Conservation (phyloP, 2,113 vertebrate species). For the Colaptes auratus region DNA sequence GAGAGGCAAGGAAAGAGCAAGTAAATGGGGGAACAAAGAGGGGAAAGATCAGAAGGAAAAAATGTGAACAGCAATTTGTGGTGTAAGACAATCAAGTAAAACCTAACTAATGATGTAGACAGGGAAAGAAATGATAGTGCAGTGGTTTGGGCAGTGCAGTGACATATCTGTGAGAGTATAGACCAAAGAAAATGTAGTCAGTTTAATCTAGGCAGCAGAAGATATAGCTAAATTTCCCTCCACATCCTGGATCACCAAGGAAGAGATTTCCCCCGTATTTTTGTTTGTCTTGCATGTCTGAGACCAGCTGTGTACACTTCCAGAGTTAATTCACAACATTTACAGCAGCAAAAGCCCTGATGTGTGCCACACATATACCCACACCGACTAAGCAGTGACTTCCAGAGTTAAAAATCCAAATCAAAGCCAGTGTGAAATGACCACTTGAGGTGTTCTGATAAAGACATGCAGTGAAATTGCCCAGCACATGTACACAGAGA, state of each 20-base stretch:
- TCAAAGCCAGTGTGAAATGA: neutral
- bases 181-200: neutral
- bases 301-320: neutral
- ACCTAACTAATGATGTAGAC: neutral
- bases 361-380: neutral
- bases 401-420: neutral
- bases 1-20: slow-evolving; percentile 11
- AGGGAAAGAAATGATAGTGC: neutral
- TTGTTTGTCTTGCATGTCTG: neutral
- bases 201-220: neutral
- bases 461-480: neutral
- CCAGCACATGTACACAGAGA: neutral
- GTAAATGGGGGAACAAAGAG: neutral
- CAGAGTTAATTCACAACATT: neutral
- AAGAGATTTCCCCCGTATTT: neutral
- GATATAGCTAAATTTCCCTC: neutral
- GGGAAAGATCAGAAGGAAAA: slow-evolving; percentile 13
- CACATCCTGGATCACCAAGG: neutral
- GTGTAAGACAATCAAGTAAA: slow-evolving; percentile 18
- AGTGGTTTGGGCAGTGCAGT: neutral
- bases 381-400: neutral
- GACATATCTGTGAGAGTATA: accelerated
- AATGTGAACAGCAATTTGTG: slow-evolving; percentile 20
- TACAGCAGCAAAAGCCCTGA: neutral
- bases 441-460: neutral